phyloP scores from a whole-genome alignment of 2,797 vertebrate genomes.

The Cirrhinus mrigala region DNA sequence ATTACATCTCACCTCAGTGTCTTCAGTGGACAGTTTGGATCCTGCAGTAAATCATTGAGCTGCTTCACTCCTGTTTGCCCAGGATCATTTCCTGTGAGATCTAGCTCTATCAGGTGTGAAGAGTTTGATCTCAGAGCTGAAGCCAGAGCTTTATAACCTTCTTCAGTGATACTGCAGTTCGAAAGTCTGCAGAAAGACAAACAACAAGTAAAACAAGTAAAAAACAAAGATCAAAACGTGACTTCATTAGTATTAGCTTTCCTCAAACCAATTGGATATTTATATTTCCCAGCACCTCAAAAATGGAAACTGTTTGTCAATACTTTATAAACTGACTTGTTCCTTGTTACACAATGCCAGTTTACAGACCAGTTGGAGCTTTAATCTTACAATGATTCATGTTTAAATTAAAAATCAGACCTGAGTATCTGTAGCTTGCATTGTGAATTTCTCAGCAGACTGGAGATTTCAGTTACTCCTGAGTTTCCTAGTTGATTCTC shows the following conservation, averaged over 20 bases:
- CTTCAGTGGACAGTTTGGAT: not conserved
- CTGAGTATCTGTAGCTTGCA: too few species aligned
- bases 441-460: too few species aligned
- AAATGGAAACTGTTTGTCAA: too few species aligned
- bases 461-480: too few species aligned
- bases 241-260: too few species aligned
- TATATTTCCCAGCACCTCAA: too few species aligned
- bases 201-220: too few species aligned
- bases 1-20: not conserved
- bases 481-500: not conserved
- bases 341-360: not conserved
- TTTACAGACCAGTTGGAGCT: not conserved
- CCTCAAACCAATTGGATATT: too few species aligned
- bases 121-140: conserved; percentile 5
- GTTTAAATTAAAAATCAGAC: not conserved
- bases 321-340: not conserved
- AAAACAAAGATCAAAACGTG: too few species aligned
- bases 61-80: too few species aligned
- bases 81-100: too few species aligned
- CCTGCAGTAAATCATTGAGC: too few species aligned
- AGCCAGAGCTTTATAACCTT: not conserved
- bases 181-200: not conserved
- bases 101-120: not conserved
- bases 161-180: not conserved
- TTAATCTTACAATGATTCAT: not conserved